Evolutionary conservation across 30 jellyfish, hydroid and myxozoan genomes (phyloP), one percentile per base, ranked within the genome.

Genomic region (Catostylus mosaicus): DNA sequence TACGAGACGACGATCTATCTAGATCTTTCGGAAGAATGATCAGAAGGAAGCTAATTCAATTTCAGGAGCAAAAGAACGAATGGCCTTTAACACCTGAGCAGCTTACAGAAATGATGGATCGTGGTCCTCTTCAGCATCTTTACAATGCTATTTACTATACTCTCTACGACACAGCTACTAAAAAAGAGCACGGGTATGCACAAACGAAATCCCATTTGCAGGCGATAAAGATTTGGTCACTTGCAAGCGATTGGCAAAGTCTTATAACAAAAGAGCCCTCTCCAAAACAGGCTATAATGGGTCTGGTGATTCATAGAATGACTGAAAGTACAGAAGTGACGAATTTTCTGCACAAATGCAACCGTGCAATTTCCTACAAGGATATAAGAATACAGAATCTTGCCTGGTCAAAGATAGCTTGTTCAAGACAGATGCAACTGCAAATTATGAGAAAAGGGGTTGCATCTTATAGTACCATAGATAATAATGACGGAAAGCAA

Each of bases 211-310:
- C 38, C 34, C 31, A 16, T 23, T 34, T 19, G n/a, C 33, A 30
- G 59, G 83, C 90, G n/a, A 59, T 57, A 19, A 65, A 79, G 74
- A 79, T 79, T 37, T 61, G 90, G 90, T 62, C 74, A 36, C 32
- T 79, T 0, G 90, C 90, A n/a, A 60, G 82, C 43, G 90, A 79
- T 37, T 79, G 90, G 90, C 73, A 79, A 54, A 33, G 40, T 12
- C 82, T 60, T 45, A 30, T 79, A 1, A 60, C 82, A 19, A 60
- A 79, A 50, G 37, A 62, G 36, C 69, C 71, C 63, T 62, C 71
- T 16, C 82, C 90, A 1, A 78, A 65, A 31, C 90, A 79, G 73
- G 82, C 60, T 5, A 65, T 79, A 0, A 46, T 79, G 35, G 90
- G 90, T 37, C 36, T 79, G 73, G 82, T 62, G 2, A 7, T 61